Evolutionary conservation across 2,113 vertebrate genomes (phyloP), one percentile per base, ranked within the genome.

Genomic region (Ceyx margarethae): DNA sequence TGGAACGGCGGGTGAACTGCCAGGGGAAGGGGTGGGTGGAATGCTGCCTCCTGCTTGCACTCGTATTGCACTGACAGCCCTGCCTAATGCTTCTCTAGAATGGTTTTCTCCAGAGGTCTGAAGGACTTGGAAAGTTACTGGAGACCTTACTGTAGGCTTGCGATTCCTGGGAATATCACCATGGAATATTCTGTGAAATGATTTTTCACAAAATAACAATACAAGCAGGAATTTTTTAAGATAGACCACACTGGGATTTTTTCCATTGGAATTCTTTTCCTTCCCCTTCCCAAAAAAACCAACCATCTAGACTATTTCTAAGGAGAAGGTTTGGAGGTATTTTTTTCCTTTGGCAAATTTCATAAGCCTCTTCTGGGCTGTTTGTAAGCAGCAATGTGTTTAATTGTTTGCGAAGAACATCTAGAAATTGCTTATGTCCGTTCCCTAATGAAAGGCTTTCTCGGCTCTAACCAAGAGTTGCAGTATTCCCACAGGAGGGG

Each of bases 181-280:
- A 8, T 56, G 67, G 50, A 75, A 74, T 72, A 3, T 6, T 2
- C 53, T 5, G 10, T 45, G 14, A 68, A 87, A 53, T 11, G 21
- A 40, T 48, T 76, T 92, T 93, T 83, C 69, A 85, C 57, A 54
- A 61, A 90, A 51, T 33, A 68, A 83, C 92, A 91, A 85, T 10
- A 48, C 4, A 69, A 73, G 28, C 6, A 3, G 50, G 42, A 50
- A 5, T 69, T 93, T 93, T 91, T 85, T 62, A 50, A 74, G 48
- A 31, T 61, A 62, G 25, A 76, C 33, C 11, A 58, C 45, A 10
- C 19, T 26, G 17, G 43, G 13, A 75, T 56, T 53, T 82, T 54
- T 89, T 43, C 58, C 64, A 69, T 42, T 58, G 11, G 60, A 79
- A 80, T 78, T 81, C 6, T 71, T 81, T 78, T 68, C 42, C 33